Percentiles rank a stretch among this genome's conserved stretches.
These are phyloP conservation scores for Protonemura montana DNA, from an alignment of 2,888 invertebrate species.

Conservation along the genomic window DNA sequence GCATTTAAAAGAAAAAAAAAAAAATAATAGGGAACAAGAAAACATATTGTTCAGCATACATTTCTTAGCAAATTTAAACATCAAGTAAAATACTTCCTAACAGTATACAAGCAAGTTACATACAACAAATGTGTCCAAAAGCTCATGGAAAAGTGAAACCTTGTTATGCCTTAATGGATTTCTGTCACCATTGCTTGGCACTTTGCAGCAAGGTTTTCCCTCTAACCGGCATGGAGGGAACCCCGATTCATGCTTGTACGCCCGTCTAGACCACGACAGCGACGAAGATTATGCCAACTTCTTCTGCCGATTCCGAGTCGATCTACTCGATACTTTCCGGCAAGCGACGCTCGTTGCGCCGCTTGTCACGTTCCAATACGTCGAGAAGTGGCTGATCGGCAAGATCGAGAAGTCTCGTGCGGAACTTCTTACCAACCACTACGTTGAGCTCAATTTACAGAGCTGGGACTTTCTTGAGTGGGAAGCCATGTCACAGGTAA, in stretches of 20 bases:
- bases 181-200: neutral
- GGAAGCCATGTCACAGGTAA: constrained; percentile 74
- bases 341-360: constrained; percentile 83
- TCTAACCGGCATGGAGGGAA: constrained; percentile 60
- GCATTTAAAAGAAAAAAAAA: too few relatives aligned
- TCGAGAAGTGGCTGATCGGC: constrained; percentile 81
- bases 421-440: constrained; percentile 56
- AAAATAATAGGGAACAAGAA: too few relatives aligned
- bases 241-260: constrained; percentile 70
- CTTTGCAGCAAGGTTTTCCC: constrained; percentile 67
- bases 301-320: constrained; percentile 81
- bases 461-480: constrained; percentile 75
- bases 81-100: too few relatives aligned
- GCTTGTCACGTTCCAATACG: constrained; percentile 81
- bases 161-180: too few relatives aligned
- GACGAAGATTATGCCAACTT: constrained; percentile 91
- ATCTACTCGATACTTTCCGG: constrained; percentile 78
- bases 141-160: too few relatives aligned
- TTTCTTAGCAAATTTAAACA: too few relatives aligned
- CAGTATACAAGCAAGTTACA: too few relatives aligned
- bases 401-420: constrained; percentile 73
- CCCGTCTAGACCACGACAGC: constrained; percentile 85
- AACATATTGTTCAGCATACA: too few relatives aligned
- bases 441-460: constrained; percentile 60
- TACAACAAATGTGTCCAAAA: too few relatives aligned